A percentile compares a stretch with the other conserved stretches of the same genome.
phyloP scores from a whole-genome alignment of 2,888 invertebrate species.

The Myathropa florea region DNA sequence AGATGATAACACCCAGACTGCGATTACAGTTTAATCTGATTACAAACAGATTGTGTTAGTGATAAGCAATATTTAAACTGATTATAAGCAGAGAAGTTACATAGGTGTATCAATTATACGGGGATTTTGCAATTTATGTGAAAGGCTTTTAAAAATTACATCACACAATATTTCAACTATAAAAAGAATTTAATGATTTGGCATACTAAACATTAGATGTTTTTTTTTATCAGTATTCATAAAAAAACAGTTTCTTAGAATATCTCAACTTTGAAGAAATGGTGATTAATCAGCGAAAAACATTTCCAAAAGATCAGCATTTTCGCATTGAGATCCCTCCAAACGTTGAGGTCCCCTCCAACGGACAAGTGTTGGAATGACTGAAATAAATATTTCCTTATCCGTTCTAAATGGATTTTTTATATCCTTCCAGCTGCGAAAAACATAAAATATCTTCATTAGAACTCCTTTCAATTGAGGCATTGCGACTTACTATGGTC shows the following conservation, averaged over 20 bases:
- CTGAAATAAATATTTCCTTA: constrained; percentile 82
- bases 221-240: background rate
- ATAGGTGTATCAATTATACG: too few species aligned
- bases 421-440: constrained; percentile 83
- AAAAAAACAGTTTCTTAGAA: background rate
- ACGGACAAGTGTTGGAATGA: constrained; percentile 88
- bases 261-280: background rate
- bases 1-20: too few species aligned
- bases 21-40: too few species aligned
- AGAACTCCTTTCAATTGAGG: background rate
- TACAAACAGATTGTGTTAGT: too few species aligned
- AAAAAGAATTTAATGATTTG: too few species aligned
- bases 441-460: background rate
- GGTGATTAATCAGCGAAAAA: constrained; percentile 83
- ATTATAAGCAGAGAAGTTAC: too few species aligned
- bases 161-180: too few species aligned
- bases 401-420: constrained; percentile 90
- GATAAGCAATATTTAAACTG: too few species aligned
- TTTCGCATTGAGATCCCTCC: constrained; percentile 88
- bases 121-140: too few species aligned
- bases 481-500: constrained; percentile 83
- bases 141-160: too few species aligned
- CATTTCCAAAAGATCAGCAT: constrained; percentile 87
- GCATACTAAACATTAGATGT: background rate
- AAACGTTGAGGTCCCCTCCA: constrained; percentile 88